Base-by-base conservation (phyloP, 1,140 invertebrate genomes). In the Cydia splendana region DNA sequence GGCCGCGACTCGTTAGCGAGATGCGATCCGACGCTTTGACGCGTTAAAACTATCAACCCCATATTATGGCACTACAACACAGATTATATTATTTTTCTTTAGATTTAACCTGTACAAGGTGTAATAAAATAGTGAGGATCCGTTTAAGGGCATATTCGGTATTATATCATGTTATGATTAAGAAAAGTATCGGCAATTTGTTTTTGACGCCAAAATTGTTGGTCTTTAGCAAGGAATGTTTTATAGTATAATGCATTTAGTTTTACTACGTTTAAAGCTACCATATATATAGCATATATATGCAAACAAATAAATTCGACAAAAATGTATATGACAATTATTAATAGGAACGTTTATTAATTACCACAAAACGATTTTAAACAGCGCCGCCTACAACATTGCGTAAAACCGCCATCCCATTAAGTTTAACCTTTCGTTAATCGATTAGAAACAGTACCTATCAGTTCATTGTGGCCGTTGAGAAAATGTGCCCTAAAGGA, bases 401-500 rank as follows among this genome's bases (percentile, higher is more conserved):
- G 82, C 81, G 82, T 81, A 84, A 87, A 77, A 84, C 82, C 79
- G 84, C 77, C 80, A 71, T 82, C 77, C 81, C 80, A 86, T 87
- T 88, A 88, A 84, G 77, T 87, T 88, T 82, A 88, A 89, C 89
- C 88, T 90, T 88, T 90, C 82, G 85, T 84, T 80, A 82, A 85
- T 87, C 82, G 85, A 86, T 88, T 88, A 85, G 79, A 77, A 77
- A 74, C 79, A 81, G 78, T 80, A 12, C 18, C 57, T 62, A 86
- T 88, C 84, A 83, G 78, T 85, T 84, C 79, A 86, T 88, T 88
- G 85, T 85, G 75, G 77, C 80, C 75, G 81, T 84, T 85, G 78
- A 84, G 83, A 87, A 85, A 85, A 87, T 88, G 85, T 92, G 88
- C 89, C 91, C 90, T 87, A 82, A 87, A 91, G 88, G 88, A 91